These are phyloP conservation scores for Formica exsecta DNA, from an alignment of 1,140 invertebrate genomes.

Conservation along the genomic window DNA sequence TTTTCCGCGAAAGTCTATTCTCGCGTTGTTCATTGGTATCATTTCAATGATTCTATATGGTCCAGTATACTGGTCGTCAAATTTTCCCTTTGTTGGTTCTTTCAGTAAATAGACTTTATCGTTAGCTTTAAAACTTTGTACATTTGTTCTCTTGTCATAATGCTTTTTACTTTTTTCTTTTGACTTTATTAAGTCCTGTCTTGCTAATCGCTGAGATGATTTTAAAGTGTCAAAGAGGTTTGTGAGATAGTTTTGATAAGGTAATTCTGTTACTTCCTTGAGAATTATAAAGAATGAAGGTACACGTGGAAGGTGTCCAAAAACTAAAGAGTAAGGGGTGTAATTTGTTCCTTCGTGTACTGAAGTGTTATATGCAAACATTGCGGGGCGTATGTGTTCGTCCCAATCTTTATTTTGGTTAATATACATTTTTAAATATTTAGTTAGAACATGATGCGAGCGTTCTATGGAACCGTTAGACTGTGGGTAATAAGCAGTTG, in stretches of 20 bases:
- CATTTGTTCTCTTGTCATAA: constrained; percentile 19
- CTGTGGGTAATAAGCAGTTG: neutral
- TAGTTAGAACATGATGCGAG: constrained; percentile 64
- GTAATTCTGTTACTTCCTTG: neutral
- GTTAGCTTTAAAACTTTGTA: too few relatives aligned
- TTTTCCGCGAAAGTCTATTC: too few relatives aligned
- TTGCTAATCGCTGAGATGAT: neutral
- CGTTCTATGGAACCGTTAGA: constrained; percentile 71
- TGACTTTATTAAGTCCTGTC: neutral
- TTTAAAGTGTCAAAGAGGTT: neutral
- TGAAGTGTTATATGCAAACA: constrained; percentile 56
- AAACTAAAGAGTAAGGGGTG: neutral
- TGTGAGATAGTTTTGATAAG: neutral
- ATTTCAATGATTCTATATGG: too few relatives aligned
- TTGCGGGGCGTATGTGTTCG: constrained; percentile 64
- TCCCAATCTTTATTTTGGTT: constrained; percentile 77
- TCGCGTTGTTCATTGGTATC: too few relatives aligned
- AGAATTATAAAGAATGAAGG: neutral
- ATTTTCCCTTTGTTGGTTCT: too few relatives aligned
- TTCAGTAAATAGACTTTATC: too few relatives aligned
- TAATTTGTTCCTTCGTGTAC: too few relatives aligned
- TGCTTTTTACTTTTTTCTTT: neutral
- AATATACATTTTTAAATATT: constrained; percentile 69
- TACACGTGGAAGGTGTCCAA: neutral
- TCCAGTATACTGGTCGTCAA: too few relatives aligned